Evolutionary conservation across 2,797 vertebrate species (phyloP), one percentile per base, ranked within the genome.

Genomic region (Bucorvus abyssinicus): DNA sequence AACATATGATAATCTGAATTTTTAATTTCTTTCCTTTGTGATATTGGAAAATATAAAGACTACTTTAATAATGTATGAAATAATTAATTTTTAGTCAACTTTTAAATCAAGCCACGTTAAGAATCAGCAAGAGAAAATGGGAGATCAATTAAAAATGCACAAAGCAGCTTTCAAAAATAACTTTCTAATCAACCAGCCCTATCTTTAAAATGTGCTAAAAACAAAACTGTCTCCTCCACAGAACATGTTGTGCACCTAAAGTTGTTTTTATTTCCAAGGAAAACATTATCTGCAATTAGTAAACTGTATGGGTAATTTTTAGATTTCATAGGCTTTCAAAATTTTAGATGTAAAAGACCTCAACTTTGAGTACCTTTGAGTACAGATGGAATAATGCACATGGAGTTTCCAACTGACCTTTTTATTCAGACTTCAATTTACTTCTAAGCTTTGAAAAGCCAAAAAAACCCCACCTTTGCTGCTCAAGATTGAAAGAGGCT

Each of bases 61-160:
- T 49, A 12, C 44, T 88, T 74, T 74, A 21, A 56, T n/a, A 49
- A 67, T 22, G 20, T 45, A 76, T 3, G 34, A 84, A 82, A 89
- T 27, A 82, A 95, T 50, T 90, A 34, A 83, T 34, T 91, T 95
- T 77, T 61, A 74, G 63, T 34, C 81, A 88, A 67, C 23, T 69
- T 87, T 36, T 74, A 70, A 64, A 84, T 84, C 81, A 70, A 89
- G 56, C 36, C 53, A 68, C 4, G 3, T 82, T 77, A 84, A 79
- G 84, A 88, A 76, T 82, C 44, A 79, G 74, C 60, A 87, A 32
- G 24, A 87, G 49, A 90, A 95, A 96, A 82, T 15, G 27, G 45
- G 49, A 94, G 88, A 86, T 80, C 63, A 83, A 92, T 95, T 96
- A 85, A 92, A 95, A 95, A 96, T 94, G 93, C 90, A 92, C 90